These are phyloP conservation scores for Orchestia grillus DNA, from an alignment of 1,140 invertebrate genomes.

Conservation along the genomic window DNA sequence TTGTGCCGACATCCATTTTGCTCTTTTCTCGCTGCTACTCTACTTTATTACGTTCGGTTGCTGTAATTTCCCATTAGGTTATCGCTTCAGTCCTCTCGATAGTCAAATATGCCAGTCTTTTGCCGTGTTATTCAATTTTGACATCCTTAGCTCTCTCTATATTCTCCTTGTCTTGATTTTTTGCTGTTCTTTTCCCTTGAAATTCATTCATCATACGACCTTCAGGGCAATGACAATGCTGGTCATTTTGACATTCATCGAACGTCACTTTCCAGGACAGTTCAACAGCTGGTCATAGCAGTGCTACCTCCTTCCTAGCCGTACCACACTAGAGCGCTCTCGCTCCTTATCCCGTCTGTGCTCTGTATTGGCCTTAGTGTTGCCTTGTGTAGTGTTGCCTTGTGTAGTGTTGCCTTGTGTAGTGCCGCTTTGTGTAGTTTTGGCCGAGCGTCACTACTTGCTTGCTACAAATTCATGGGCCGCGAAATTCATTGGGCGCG, in stretches of 20 bases:
- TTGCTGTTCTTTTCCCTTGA: too few species aligned
- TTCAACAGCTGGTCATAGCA: neutral
- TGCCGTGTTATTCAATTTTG: too few species aligned
- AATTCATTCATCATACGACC: too few species aligned
- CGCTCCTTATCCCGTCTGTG: too few species aligned
- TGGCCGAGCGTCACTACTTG: neutral
- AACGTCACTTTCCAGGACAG: neutral
- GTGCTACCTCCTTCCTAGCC: neutral
- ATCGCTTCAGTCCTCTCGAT: too few species aligned
- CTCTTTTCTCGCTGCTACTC: neutral
- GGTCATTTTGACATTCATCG: neutral
- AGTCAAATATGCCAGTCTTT: too few species aligned
- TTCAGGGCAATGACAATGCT: neutral
- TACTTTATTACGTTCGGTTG: neutral
- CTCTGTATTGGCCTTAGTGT: neutral
- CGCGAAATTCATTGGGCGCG: neutral
- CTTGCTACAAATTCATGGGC: neutral
- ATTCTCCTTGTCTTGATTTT: too few species aligned
- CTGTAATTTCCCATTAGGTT: neutral
- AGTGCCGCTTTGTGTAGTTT: neutral
- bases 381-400: neutral
- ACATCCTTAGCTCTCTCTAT: too few species aligned
- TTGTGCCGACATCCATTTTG: neutral
- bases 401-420: neutral
- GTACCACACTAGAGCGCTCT: too few species aligned